Evolutionary conservation across 2,888 invertebrate species (phyloP), one percentile per base, ranked within the genome.

Genomic region (Dasysyrphus tricinctus): DNA sequence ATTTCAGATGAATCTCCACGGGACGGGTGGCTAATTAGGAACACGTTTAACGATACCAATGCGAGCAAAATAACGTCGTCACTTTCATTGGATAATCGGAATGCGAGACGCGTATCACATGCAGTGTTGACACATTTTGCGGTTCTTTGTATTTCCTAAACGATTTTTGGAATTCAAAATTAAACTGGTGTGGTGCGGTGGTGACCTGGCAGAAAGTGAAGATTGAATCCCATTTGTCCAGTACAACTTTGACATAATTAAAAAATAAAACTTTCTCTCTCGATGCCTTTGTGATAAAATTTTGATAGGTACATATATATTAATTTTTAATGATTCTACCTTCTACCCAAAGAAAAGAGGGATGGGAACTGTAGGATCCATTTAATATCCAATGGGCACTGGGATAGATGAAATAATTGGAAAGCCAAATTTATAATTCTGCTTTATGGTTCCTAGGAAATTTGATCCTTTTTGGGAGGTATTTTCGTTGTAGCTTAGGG

Each of bases 341-440:
- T 19, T 37, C 34, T 49, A 6, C 32, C 29, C 3, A 39, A 12
- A 3, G n/a, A 19, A 2, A 61, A 24, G 24, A 3, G 34, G 8
- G 8, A 11, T 39, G 14, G 61, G 24, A 12, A 32, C 54, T 42
- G 5, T 39, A 24, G 65, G 32, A 61, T 42, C n/a, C 14, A 47
- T 37, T 19, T 49, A 1, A 12, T 12, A 14, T 67, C 19, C 34
- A 12, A 19, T 7, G 7, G 16, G 19, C 12, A n/a, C 14, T 51
- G 37, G 14, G 51, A 39, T 51, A 37, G 69, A 69, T 69, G 51
- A 69, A 69, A 51, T 69, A 51, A 69, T 69, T 69, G 69, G 39
- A 51, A 24, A 69, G 39, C 51, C 37, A 51, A 69, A 51, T 69
- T 69, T 51, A 51, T 69, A 69, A 69, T 69, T 69, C 51, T 51